phyloP scores from a whole-genome alignment of 2,888 invertebrate genomes.

The Marasmarcha lunaedactyla region DNA sequence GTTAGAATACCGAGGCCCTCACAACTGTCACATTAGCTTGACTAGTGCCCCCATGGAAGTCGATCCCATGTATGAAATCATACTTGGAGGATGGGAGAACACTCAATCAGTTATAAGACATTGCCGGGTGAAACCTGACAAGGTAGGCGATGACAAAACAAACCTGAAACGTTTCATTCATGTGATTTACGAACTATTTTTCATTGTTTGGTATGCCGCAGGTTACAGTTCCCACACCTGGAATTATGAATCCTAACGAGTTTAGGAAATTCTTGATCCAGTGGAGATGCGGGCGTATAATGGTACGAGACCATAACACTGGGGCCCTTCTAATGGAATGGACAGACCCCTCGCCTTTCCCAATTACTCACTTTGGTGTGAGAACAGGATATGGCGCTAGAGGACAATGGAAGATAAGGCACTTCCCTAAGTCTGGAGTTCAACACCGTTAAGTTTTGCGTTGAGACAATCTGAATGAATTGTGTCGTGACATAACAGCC shows the following conservation, averaged over 20 bases:
- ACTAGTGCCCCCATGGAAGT: conserved; percentile 65
- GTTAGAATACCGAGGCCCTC: conserved; percentile 71
- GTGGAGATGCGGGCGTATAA: conserved; percentile 68
- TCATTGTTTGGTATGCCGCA: conserved; percentile 24
- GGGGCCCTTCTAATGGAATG: conserved; percentile 71
- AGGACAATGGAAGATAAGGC: conserved; percentile 72
- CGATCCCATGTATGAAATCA: conserved; percentile 75
- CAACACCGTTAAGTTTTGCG: conserved; percentile 47
- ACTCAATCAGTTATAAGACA: conserved; percentile 74
- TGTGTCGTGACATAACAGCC: too few relatives aligned
- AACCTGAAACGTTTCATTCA: too few relatives aligned
- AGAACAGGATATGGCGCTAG: conserved; percentile 75
- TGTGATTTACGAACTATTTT: too few relatives aligned
- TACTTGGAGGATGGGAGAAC: conserved; percentile 78
- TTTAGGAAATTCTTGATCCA: conserved; percentile 67
- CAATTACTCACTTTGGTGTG: conserved; percentile 72
- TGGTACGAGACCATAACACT: conserved; percentile 46
- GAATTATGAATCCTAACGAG: conserved; percentile 67
- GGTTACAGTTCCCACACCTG: conserved; percentile 70
- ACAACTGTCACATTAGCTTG: conserved; percentile 75
- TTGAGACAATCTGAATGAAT: neutral
- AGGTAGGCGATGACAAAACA: conserved; percentile 51
- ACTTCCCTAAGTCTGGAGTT: conserved; percentile 32
- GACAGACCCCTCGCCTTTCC: conserved; percentile 71
- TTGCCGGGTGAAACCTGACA: conserved; percentile 73